phyloP scores from a whole-genome alignment of 2,113 vertebrate genomes.

The Ceyx cyanopectus region DNA sequence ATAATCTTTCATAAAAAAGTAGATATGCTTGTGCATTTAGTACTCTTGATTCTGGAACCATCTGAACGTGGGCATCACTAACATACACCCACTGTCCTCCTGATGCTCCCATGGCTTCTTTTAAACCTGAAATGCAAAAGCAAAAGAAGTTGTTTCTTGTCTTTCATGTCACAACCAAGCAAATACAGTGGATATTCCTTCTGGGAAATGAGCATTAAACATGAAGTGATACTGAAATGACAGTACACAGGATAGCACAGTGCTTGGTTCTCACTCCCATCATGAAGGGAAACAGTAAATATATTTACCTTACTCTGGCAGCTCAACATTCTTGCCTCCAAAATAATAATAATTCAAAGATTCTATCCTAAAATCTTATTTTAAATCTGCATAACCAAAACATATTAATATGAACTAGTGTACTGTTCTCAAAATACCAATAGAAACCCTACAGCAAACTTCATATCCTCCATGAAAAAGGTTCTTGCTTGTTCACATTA shows the following conservation, averaged over 20 bases:
- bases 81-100: constrained; percentile 94
- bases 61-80: constrained; percentile 92
- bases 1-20: constrained; percentile 95
- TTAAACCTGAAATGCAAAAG: constrained; percentile 84
- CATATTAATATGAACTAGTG: background rate
- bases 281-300: background rate
- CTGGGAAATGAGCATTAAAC: background rate
- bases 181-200: background rate
- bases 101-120: constrained; percentile 79
- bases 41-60: constrained; percentile 93
- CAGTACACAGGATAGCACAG: background rate
- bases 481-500: background rate
- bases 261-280: background rate
- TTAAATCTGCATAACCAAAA: background rate
- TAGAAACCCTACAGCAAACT: background rate
- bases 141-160: constrained; percentile 9
- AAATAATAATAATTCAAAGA: background rate
- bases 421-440: background rate
- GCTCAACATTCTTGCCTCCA: background rate
- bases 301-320: background rate
- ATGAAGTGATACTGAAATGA: background rate
- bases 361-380: background rate
- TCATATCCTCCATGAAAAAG: background rate
- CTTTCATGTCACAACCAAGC: background rate
- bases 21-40: constrained; percentile 97